These are phyloP conservation scores for Origma solitaria DNA, from an alignment of 2,113 vertebrate genomes.

Conservation along the genomic window DNA sequence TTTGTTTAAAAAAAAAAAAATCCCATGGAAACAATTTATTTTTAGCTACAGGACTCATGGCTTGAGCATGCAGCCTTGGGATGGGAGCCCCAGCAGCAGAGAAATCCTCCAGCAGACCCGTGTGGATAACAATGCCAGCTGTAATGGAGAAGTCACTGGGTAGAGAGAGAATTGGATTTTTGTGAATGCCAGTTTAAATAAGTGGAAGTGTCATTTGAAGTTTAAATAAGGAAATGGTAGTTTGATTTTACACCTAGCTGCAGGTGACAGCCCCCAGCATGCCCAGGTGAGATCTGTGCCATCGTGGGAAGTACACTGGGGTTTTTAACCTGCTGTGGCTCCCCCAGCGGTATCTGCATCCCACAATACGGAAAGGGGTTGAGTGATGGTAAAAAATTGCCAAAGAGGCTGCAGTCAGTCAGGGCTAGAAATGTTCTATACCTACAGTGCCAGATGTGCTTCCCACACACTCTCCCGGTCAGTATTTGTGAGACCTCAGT, in stretches of 20 bases:
- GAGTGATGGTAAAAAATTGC: not conserved
- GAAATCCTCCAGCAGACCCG: not conserved
- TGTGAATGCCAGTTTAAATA: not conserved
- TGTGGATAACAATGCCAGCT: not conserved
- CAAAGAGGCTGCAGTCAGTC: not conserved
- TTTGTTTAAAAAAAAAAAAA: not conserved
- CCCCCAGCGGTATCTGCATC: not conserved
- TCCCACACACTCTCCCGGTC: not conserved
- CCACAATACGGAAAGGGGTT: not conserved
- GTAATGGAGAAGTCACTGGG: not conserved
- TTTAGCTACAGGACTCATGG: not conserved
- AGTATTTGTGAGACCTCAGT: not conserved
- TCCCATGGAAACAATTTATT: not conserved
- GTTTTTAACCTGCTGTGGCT: not conserved
- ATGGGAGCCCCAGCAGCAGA: not conserved
- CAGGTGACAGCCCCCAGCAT: not conserved
- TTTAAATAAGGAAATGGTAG: not conserved
- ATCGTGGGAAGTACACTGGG: not conserved
- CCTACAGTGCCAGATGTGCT: not conserved
- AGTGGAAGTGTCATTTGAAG: not conserved
- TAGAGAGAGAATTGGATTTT: constrained; percentile 24
- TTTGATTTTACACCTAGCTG: not conserved
- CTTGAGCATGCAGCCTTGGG: not conserved
- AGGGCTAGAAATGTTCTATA: not conserved
- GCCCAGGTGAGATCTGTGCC: not conserved